Conservation (phyloP, 2,113 vertebrate genomes). For the Thamnophis sirtalis region DNA sequence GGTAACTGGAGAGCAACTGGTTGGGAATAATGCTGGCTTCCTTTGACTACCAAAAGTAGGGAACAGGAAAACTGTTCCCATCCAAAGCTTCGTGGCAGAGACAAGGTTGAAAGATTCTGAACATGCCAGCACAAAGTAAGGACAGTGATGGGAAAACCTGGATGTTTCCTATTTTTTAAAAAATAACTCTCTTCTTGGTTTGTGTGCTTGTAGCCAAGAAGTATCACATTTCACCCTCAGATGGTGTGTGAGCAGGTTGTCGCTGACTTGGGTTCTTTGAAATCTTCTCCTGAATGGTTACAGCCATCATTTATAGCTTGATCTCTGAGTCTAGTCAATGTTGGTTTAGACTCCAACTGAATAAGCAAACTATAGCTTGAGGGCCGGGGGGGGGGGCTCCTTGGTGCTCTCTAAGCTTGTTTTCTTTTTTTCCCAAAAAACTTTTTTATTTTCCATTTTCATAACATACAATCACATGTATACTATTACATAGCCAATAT, state of each 20-base stretch:
- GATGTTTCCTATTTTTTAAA: not conserved
- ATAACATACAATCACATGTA: too few relatives aligned
- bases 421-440: too few relatives aligned
- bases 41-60: not conserved
- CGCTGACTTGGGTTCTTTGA: not conserved
- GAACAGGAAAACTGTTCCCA: too few relatives aligned
- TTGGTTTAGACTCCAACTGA: not conserved
- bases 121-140: not conserved
- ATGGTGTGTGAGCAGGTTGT: not conserved
- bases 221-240: not conserved
- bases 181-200: not conserved
- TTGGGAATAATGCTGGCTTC: not conserved
- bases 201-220: not conserved
- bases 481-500: too few relatives aligned
- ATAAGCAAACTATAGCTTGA: not conserved
- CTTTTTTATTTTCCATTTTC: too few relatives aligned
- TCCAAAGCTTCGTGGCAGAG: too few relatives aligned
- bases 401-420: not conserved
- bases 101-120: not conserved
- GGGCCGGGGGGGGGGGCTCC: not conserved
- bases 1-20: not conserved
- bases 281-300: not conserved
- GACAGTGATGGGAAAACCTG: not conserved
- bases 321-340: not conserved
- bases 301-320: not conserved